Conservation (phyloP, 2,113 vertebrate species). For the Bos javanicus region DNA sequence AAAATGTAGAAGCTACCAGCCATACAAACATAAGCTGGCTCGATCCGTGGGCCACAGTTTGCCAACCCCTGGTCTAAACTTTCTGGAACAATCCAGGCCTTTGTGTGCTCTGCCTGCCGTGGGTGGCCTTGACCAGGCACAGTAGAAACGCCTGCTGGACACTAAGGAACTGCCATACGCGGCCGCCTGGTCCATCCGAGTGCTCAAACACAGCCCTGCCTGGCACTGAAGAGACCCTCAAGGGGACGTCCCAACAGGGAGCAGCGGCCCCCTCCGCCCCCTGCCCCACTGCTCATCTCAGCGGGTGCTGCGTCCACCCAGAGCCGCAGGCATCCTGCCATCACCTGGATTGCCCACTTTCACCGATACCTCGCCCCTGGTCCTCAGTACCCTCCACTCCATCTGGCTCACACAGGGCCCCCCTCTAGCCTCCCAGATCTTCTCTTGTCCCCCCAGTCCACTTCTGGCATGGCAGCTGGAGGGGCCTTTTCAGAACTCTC, state of each 20-base stretch:
- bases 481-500: background rate
- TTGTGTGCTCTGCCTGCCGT: background rate
- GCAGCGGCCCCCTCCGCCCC: background rate
- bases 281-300: background rate
- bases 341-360: background rate
- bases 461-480: background rate
- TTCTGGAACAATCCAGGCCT: background rate
- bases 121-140: background rate
- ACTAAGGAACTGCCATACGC: fast-evolving
- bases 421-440: background rate
- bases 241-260: background rate
- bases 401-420: background rate
- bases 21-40: background rate
- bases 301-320: background rate
- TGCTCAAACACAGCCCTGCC: background rate
- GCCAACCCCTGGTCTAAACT: background rate
- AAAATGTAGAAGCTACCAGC: background rate
- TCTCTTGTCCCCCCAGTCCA: background rate
- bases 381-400: background rate
- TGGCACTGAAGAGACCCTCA: background rate
- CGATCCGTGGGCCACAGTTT: too few species aligned
- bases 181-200: fast-evolving
- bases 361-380: fast-evolving
- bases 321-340: background rate
- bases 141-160: background rate